Evolutionary conservation across 2,797 vertebrate species (phyloP).

Genomic region (Oreonectes daqikongensis): DNA sequence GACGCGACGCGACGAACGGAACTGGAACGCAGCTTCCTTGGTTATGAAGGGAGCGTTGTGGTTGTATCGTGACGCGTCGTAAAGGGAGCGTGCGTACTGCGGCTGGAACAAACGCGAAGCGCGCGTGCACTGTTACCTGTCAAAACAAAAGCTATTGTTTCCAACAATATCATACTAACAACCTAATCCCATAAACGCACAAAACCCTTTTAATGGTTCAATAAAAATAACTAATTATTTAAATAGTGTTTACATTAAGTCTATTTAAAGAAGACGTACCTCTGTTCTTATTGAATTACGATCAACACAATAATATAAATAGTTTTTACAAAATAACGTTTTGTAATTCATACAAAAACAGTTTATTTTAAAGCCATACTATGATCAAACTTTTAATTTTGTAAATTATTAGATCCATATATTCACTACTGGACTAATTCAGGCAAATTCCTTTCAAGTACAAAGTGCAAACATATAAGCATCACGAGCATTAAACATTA

Average conservation of each 20-base stretch:
- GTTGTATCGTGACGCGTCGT: background rate
- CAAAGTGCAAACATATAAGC: background rate
- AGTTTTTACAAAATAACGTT: too few species aligned
- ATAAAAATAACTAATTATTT: background rate
- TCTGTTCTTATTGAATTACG: background rate
- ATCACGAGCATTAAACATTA: background rate
- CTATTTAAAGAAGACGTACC: background rate
- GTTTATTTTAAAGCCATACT: too few species aligned
- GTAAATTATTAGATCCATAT: background rate
- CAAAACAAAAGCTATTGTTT: background rate
- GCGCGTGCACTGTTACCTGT: background rate
- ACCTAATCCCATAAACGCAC: background rate
- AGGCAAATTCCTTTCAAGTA: background rate
- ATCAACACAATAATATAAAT: too few species aligned
- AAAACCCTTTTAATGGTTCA: background rate
- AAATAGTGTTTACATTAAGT: background rate
- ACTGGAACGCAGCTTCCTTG: conserved; percentile 69
- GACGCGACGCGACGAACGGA: background rate
- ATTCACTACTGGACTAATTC: too few species aligned
- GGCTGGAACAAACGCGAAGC: background rate
- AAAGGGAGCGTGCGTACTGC: conserved; percentile 23
- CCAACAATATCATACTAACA: background rate
- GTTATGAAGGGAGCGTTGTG: conserved; percentile 1
- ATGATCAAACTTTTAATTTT: background rate
- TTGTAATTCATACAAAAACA: too few species aligned